phyloP scores from a whole-genome alignment of 1,140 invertebrate species.

The Neoseiulus cucumeris region DNA sequence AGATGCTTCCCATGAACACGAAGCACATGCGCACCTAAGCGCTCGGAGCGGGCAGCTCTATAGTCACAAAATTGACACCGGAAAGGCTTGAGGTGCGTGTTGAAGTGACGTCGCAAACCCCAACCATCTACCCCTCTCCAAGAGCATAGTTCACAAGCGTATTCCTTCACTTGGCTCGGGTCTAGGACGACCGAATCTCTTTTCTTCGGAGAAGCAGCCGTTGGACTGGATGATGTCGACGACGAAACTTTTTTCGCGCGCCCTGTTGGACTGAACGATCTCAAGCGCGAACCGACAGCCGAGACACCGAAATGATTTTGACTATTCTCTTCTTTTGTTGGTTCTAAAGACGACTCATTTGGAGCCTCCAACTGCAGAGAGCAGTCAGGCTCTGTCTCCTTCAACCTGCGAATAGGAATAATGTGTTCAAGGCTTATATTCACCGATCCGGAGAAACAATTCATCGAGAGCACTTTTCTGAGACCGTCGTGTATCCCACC shows the following conservation, averaged over 20 bases:
- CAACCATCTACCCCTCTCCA: slow-evolving; percentile 83
- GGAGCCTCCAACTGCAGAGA: too few species aligned
- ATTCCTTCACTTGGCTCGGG: slow-evolving; percentile 33
- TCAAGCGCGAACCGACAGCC: too few species aligned
- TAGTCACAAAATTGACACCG: slow-evolving; percentile 71
- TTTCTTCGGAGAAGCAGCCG: slow-evolving; percentile 26
- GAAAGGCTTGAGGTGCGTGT: slow-evolving; percentile 75
- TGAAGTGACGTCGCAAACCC: slow-evolving; percentile 71
- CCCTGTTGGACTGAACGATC: too few species aligned
- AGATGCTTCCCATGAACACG: slow-evolving; percentile 75
- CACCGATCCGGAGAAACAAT: too few species aligned
- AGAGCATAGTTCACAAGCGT: slow-evolving; percentile 62
- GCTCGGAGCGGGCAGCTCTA: slow-evolving; percentile 63
- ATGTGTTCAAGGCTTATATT: too few species aligned
- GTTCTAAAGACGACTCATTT: too few species aligned
- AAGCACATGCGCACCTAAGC: slow-evolving; percentile 61
- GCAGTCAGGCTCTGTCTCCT: too few species aligned
- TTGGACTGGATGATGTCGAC: slow-evolving; percentile 9
- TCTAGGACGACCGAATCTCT: slow-evolving; percentile 11
- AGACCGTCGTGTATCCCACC: too few species aligned
- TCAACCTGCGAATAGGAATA: too few species aligned
- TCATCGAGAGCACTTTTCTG: too few species aligned
- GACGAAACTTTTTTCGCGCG: neutral
- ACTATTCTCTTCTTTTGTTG: too few species aligned
- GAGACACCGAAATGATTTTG: too few species aligned